Evolutionary conservation across 2,888 invertebrate species (phyloP).

Genomic region (Adineta ricciae): DNA sequence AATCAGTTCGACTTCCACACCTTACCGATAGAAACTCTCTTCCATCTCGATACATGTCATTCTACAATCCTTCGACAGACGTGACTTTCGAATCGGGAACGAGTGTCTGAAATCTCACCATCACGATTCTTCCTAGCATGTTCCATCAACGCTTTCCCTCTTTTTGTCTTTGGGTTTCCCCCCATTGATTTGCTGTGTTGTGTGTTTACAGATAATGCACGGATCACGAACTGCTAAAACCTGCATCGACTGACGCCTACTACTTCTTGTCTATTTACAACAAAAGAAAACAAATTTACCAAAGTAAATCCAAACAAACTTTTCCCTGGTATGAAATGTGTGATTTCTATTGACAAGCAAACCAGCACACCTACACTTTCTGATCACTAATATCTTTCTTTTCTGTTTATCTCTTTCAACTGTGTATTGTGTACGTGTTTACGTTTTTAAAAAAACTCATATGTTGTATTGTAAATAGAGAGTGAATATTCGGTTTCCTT

Average conservation of each 20-base stretch:
- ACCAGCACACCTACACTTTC: not conserved
- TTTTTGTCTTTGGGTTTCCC: not conserved
- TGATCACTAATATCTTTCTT: not conserved
- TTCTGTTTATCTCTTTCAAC: not conserved
- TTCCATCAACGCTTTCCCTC: no score
- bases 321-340: not conserved
- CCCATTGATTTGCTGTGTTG: not conserved
- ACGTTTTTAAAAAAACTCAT: not conserved
- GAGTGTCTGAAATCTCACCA: not conserved
- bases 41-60: not conserved
- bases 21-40: not conserved
- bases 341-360: not conserved
- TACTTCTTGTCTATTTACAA: not conserved
- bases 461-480: not conserved
- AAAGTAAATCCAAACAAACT: not conserved
- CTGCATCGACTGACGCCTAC: not conserved
- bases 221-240: not conserved
- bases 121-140: no score
- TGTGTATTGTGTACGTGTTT: not conserved
- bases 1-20: not conserved
- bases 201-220: conserved; percentile 1
- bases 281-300: no score
- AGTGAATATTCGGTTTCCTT: not conserved
- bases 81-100: not conserved
- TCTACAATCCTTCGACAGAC: not conserved